Evolutionary conservation across 2,888 invertebrate species (phyloP).

Genomic region (Paralinhomoeus sp.): DNA sequence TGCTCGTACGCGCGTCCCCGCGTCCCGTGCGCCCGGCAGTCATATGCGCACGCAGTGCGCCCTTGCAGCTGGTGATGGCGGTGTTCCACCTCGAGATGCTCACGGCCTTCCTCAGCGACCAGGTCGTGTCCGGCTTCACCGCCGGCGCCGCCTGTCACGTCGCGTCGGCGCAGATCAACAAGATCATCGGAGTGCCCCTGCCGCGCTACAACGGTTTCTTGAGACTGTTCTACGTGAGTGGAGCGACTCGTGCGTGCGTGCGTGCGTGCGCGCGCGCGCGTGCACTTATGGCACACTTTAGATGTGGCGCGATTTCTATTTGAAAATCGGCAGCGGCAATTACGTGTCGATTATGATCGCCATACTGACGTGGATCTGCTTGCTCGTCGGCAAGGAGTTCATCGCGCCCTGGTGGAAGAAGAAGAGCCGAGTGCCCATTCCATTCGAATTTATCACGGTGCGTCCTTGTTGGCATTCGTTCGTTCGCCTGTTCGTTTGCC

Average conservation of each 20-base stretch:
- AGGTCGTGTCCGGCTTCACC: slow-evolving; percentile 32
- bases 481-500: no score
- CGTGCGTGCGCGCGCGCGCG: no score
- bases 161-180: slow-evolving; percentile 31
- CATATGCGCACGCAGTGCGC: no score
- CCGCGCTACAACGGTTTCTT: slow-evolving; percentile 18
- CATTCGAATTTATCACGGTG: slow-evolving; percentile 16
- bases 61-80: slow-evolving; percentile 50
- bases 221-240: no score
- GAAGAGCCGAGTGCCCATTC: slow-evolving; percentile 24
- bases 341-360: slow-evolving; percentile 38
- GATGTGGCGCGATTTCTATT: background rate
- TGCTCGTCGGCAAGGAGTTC: slow-evolving; percentile 23
- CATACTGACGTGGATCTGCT: slow-evolving; percentile 9
- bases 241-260: no score
- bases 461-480: no score
- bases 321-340: background rate
- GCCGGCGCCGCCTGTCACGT: slow-evolving; percentile 33
- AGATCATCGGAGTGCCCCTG: slow-evolving; percentile 26
- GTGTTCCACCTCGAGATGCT: slow-evolving; percentile 35
- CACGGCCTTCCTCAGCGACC: slow-evolving; percentile 25
- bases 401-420: slow-evolving; percentile 28
- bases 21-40: no score
- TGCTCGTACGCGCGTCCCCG: no score
- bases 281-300: no score